phyloP scores from a whole-genome alignment of 2,797 vertebrate genomes.

The Danio kyathit region DNA sequence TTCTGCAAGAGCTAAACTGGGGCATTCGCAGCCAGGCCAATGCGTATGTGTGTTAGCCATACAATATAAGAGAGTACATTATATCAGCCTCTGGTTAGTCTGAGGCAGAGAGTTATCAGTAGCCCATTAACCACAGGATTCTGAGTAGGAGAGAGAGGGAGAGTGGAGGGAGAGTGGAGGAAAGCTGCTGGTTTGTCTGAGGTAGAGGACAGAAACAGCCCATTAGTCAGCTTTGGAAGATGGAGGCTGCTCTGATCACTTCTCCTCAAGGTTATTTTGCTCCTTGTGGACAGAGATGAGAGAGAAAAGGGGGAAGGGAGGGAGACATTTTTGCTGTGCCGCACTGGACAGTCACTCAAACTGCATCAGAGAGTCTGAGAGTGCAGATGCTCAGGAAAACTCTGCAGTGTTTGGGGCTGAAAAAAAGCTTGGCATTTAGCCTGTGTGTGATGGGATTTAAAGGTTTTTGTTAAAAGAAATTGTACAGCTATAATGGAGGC shows the following conservation, averaged over 20 bases:
- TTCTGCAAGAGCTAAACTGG: slow-evolving; percentile 50
- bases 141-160: background rate
- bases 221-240: slow-evolving; percentile 43
- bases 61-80: background rate
- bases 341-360: slow-evolving; percentile 41
- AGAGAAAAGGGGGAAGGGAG: background rate
- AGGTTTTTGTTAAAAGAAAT: slow-evolving; percentile 8
- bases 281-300: slow-evolving; percentile 45
- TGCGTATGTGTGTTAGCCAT: slow-evolving; percentile 22
- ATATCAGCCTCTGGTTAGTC: slow-evolving; percentile 32
- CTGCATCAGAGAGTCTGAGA: slow-evolving; percentile 34
- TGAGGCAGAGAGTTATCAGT: slow-evolving; percentile 37
- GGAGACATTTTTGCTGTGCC: slow-evolving; percentile 33
- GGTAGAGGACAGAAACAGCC: slow-evolving; percentile 46
- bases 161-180: slow-evolving; percentile 9
- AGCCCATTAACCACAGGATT: slow-evolving; percentile 41
- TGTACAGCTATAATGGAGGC: background rate
- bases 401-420: slow-evolving; percentile 11
- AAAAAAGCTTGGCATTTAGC: background rate
- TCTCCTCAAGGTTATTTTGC: slow-evolving; percentile 42
- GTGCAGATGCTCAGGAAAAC: slow-evolving; percentile 27
- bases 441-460: slow-evolving; percentile 18
- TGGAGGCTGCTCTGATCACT: slow-evolving; percentile 43
- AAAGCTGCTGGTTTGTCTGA: slow-evolving; percentile 27
- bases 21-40: slow-evolving; percentile 28